Evolutionary conservation across 1,140 invertebrate species (phyloP).

Genomic region (Hormaphis cornu): DNA sequence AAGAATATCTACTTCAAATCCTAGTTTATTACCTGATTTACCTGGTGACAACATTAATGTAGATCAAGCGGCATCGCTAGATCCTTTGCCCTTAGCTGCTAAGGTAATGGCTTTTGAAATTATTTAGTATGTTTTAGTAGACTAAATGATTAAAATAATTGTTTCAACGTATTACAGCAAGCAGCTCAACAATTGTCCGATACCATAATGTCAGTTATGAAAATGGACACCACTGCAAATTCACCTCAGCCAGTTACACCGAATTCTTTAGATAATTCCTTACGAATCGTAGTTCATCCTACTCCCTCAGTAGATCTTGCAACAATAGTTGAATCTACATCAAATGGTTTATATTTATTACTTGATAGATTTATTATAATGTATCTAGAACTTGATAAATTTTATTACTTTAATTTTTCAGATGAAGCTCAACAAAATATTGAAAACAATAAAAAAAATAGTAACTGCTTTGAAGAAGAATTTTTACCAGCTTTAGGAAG

Average conservation of each 20-base stretch:
- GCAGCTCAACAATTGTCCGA: constrained; percentile 85
- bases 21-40: constrained; percentile 75
- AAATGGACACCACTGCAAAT: background rate
- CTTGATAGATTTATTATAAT: too few species aligned
- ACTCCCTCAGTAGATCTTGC: constrained; percentile 61
- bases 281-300: constrained; percentile 55
- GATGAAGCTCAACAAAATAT: constrained; percentile 29
- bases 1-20: constrained; percentile 87
- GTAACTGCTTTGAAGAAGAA: constrained; percentile 21
- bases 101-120: constrained; percentile 48
- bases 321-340: constrained; percentile 70
- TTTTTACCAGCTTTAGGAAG: constrained; percentile 27
- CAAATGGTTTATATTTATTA: too few species aligned
- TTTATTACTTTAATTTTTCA: background rate
- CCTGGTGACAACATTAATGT: constrained; percentile 54
- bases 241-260: constrained; percentile 59
- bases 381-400: too few species aligned
- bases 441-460: constrained; percentile 27
- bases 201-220: constrained; percentile 60
- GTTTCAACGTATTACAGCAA: constrained; percentile 46
- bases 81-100: constrained; percentile 78
- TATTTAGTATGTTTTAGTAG: background rate
- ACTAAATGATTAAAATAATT: background rate
- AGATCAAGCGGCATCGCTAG: constrained; percentile 81
- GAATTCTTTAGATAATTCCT: constrained; percentile 48